A percentile compares a stretch with the other conserved stretches of the same genome.
These are phyloP conservation scores for Discoglossus pictus DNA, from an alignment of 2,797 vertebrate genomes.

Conservation along the genomic window DNA sequence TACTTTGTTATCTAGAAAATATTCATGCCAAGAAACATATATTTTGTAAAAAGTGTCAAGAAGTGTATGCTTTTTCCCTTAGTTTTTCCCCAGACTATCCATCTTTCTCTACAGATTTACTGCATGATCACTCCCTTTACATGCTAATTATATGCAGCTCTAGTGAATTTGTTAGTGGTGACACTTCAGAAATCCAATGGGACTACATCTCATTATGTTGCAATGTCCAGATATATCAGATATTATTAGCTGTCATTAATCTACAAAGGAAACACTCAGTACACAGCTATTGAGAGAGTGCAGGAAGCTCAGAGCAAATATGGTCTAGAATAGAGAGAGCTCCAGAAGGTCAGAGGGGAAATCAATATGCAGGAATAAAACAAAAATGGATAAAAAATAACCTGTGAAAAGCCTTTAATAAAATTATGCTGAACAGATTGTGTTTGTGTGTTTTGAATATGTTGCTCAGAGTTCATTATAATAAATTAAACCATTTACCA, in stretches of 20 bases:
- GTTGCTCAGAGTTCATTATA: too few relatives aligned
- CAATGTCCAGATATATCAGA: conserved; percentile 98
- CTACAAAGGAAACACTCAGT: conserved; percentile 83
- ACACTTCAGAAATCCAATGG: conserved; percentile 93
- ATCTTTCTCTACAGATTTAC: conserved; percentile 92
- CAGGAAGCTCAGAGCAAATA: conserved; percentile 77
- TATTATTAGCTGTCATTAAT: conserved; percentile 99
- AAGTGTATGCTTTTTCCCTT: conserved; percentile 58
- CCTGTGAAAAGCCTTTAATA: too few relatives aligned
- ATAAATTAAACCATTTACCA: too few relatives aligned
- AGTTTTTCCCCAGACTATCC: conserved; percentile 76
- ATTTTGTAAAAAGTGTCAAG: conserved; percentile 70
- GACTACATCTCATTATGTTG: conserved; percentile 97
- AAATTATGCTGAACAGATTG: too few relatives aligned
- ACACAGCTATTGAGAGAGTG: conserved; percentile 67
- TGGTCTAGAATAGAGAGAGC: conserved; percentile 66
- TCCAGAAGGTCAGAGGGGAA: conserved; percentile 75
- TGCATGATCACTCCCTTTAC: conserved; percentile 87
- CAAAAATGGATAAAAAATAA: conserved; percentile 32
- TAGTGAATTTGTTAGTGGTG: conserved; percentile 98
- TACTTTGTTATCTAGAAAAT: conserved; percentile 88
- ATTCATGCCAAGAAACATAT: conserved; percentile 82
- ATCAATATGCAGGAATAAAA: conserved; percentile 65
- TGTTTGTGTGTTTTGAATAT: too few relatives aligned
- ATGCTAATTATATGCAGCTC: conserved; percentile 93